Evolutionary conservation across 2,888 invertebrate species (phyloP).

Genomic region (Agrotis puta): DNA sequence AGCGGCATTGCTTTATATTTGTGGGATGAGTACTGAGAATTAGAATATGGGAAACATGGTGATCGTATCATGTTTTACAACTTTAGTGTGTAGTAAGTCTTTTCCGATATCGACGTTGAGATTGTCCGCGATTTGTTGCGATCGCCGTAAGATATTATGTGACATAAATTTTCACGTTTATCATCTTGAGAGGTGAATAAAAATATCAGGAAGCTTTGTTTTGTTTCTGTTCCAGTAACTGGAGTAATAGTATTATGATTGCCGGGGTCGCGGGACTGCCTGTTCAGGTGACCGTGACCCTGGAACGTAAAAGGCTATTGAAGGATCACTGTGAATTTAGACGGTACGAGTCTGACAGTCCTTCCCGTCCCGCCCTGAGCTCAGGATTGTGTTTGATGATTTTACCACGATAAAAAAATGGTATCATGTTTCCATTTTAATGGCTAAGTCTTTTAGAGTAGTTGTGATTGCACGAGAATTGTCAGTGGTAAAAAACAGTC

Average conservation of each 20-base stretch:
- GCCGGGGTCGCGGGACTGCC: too few species aligned
- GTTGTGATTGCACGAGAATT: too few species aligned
- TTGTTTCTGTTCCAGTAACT: neutral
- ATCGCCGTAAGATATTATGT: slow-evolving; percentile 1
- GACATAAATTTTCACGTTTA: neutral
- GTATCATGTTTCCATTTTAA: too few species aligned
- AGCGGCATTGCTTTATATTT: neutral
- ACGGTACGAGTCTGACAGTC: too few species aligned
- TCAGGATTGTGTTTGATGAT: too few species aligned
- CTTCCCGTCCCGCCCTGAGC: too few species aligned
- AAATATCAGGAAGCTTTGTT: neutral
- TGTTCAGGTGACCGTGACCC: too few species aligned
- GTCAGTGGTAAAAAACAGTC: too few species aligned
- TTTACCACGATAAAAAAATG: too few species aligned
- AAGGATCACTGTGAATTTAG: too few species aligned
- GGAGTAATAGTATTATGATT: neutral
- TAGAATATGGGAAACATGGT: neutral
- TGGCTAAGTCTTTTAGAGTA: too few species aligned
- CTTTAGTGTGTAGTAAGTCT: neutral
- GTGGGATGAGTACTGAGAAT: neutral
- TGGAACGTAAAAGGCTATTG: too few species aligned
- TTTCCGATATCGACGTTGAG: slow-evolving; percentile 47
- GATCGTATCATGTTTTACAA: neutral
- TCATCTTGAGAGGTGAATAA: neutral
- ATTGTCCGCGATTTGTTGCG: slow-evolving; percentile 45